Conservation (phyloP, 2,797 vertebrate genomes). For the Pteronotus mesoamericanus region DNA sequence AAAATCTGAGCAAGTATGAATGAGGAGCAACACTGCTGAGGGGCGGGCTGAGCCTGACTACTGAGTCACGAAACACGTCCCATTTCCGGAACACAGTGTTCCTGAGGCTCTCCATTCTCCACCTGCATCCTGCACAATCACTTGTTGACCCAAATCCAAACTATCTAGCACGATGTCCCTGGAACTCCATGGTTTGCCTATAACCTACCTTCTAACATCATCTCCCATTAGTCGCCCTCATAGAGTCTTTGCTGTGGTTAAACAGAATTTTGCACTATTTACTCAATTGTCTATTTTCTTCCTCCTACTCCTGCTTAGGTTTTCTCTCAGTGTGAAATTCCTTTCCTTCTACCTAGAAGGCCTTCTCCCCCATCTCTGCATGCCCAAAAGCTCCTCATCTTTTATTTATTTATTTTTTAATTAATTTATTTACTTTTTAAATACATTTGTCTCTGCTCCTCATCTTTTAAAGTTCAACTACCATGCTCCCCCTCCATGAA, state of each 20-base stretch:
- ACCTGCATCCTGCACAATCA: neutral
- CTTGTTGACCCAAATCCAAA: neutral
- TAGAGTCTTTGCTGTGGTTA: neutral
- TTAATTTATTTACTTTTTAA: too few relatives aligned
- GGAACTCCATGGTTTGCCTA: neutral
- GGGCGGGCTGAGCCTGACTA: neutral
- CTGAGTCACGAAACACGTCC: neutral
- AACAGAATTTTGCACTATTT: neutral
- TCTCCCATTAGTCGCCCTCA: neutral
- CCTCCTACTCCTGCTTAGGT: neutral
- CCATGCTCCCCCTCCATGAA: neutral
- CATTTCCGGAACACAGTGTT: neutral
- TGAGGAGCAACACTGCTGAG: neutral
- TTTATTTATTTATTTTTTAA: too few relatives aligned
- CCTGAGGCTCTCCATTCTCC: neutral
- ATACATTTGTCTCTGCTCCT: too few relatives aligned
- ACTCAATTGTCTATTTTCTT: neutral
- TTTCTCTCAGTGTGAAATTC: neutral
- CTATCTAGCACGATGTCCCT: neutral
- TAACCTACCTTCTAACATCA: neutral
- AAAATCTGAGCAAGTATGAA: neutral
- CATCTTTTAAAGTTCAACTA: neutral
- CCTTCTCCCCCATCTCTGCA: neutral
- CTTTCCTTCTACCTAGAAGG: neutral
- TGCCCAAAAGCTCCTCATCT: neutral